Evolutionary conservation across 2,888 invertebrate genomes (phyloP), one percentile per base, ranked within the genome.

Genomic region (Pachymerium ferrugineum): DNA sequence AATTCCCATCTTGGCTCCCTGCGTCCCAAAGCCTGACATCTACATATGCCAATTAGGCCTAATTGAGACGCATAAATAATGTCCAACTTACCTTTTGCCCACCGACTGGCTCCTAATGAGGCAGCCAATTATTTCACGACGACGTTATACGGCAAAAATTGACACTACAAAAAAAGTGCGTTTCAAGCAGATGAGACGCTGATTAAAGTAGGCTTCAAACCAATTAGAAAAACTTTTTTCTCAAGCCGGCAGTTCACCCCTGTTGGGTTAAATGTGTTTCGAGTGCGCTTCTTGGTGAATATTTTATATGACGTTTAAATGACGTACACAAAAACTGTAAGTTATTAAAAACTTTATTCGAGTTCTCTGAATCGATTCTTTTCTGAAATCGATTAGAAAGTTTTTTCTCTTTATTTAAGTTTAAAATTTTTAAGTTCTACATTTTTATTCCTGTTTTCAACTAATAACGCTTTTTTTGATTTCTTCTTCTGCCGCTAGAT

Each of bases 1-100:
- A 62, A 62, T 62, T 62, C 62, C 62, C 62, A 62, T 62, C 62
- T 62, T 62, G 62, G 62, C 62, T 62, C 62, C 62, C 62, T 62
- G 62, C 62, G 62, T 62, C 62, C 62, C 62, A 62, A 62, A 62
- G 62, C 62, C 62, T 62, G 62, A 62, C 62, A 62, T 62, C 62
- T 62, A 62, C 62, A 62, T 62, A 62, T 62, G 62, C 62, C 62
- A 62, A 62, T 62, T 62, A 62, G 62, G 62, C 62, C 62, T 62
- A 62, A 62, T 62, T 62, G 62, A 62, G 62, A 62, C 62, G 62
- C 62, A 62, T 62, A 62, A 62, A 62, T 62, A 62, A 62, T 62
- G 62, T 62, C 62, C 62, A 62, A 62, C 62, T 62, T 62, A 62
- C 62, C 62, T 62, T 62, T 62, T 62, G 62, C 62, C 62, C 62